phyloP scores from a whole-genome alignment of 1,140 invertebrate genomes.

The Sarcophaga bullata region DNA sequence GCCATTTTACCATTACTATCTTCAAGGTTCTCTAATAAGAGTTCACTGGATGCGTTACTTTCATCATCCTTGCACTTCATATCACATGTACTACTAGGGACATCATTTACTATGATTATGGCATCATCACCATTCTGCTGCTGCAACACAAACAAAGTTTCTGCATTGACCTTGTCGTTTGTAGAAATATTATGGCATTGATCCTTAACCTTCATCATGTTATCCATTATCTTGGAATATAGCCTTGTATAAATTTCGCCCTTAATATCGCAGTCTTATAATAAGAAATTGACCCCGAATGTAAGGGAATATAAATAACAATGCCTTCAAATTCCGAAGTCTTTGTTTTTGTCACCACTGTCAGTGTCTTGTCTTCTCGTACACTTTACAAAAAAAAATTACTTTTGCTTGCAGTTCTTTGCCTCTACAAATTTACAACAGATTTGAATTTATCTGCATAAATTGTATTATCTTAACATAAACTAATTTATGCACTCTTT shows the following conservation, averaged over 20 bases:
- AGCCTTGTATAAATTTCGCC: constrained; percentile 19
- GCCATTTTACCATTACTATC: neutral
- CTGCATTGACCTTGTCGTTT: constrained; percentile 36
- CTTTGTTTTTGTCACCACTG: constrained; percentile 21
- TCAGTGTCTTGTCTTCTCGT: neutral
- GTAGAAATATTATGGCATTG: constrained; percentile 15
- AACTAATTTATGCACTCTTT: neutral
- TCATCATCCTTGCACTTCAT: neutral
- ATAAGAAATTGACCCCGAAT: neutral
- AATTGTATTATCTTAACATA: neutral
- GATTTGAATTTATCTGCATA: neutral
- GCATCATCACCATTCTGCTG: neutral
- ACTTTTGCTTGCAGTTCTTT: neutral
- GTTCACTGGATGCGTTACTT: neutral
- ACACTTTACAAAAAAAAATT: neutral
- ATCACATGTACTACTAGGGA: neutral
- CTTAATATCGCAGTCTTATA: neutral
- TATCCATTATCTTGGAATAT: constrained; percentile 17
- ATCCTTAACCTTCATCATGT: constrained; percentile 38
- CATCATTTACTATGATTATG: neutral
- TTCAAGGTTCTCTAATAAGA: neutral
- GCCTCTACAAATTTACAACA: neutral
- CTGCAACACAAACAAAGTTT: neutral
- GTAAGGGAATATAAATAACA: constrained; percentile 4
- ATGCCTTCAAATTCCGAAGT: neutral